Evolutionary conservation across 2,113 vertebrate genomes (phyloP).

Genomic region (Opisthocomus hoazin): DNA sequence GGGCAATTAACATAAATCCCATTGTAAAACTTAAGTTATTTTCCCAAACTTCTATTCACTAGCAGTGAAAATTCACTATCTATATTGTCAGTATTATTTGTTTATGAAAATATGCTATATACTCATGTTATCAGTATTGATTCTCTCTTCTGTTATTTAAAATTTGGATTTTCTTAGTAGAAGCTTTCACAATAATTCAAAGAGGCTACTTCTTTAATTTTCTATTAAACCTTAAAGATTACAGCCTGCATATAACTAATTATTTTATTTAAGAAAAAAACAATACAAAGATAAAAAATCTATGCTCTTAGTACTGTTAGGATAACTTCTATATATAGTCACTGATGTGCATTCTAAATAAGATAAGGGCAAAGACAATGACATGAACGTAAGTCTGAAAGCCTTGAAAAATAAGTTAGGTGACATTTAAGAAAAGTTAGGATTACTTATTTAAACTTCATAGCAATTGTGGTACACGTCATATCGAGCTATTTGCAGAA

Average conservation of each 20-base stretch:
- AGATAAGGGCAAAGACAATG: background rate
- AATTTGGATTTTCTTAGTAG: background rate
- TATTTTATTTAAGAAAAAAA: background rate
- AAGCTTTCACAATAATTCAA: background rate
- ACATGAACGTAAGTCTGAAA: background rate
- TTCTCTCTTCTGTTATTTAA: background rate
- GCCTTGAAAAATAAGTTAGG: background rate
- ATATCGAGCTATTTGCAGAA: background rate
- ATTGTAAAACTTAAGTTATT: background rate
- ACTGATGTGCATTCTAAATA: background rate
- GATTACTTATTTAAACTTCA: background rate
- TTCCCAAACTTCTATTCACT: background rate
- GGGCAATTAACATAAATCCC: background rate
- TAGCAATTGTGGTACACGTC: background rate
- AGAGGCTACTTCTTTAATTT: background rate
- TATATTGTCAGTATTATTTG: background rate
- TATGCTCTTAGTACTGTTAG: background rate
- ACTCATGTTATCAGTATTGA: background rate
- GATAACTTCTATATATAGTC: background rate
- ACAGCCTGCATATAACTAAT: background rate
- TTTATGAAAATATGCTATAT: background rate
- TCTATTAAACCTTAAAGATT: background rate
- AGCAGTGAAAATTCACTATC: background rate
- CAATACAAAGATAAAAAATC: background rate
- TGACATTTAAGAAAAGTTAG: background rate